These are phyloP conservation scores for Apeltes quadracus DNA, from an alignment of 2,113 vertebrate species.

Conservation along the genomic window DNA sequence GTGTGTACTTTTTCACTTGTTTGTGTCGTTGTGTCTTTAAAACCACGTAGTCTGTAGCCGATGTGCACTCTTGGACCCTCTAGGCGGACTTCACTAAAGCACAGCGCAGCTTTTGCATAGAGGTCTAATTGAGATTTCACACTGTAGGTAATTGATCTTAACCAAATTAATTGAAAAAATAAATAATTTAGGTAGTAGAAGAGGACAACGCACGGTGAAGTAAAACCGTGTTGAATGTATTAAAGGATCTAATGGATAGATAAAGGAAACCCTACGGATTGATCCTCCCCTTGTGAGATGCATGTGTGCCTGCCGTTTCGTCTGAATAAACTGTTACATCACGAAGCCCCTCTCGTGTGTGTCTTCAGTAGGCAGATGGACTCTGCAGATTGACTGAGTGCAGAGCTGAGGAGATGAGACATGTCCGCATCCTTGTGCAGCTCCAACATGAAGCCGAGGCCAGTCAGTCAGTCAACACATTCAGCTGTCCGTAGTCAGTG, in stretches of 20 bases:
- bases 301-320: not conserved
- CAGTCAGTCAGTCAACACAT: no score
- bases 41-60: no score
- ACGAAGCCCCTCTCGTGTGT: not conserved
- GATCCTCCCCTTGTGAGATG: not conserved
- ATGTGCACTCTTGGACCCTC: no score
- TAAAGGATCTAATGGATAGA: not conserved
- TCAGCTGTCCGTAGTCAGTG: no score
- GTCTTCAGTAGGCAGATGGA: slow-evolving; percentile 27
- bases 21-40: not conserved
- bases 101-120: no score
- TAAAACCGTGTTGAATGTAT: no score
- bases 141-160: not conserved
- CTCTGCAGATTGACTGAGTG: slow-evolving; percentile 35
- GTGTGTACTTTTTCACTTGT: not conserved
- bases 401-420: slow-evolving; percentile 7
- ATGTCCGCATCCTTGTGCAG: not conserved
- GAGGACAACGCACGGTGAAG: no score
- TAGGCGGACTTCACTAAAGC: not conserved
- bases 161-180: not conserved
- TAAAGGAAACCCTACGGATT: not conserved
- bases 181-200: no score
- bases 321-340: slow-evolving; percentile 33
- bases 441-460: not conserved
- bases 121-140: no score